A percentile compares a stretch with the other conserved stretches of the same genome.
Evolutionary conservation across 2,113 vertebrate species (phyloP).

Genomic region (Saguinus imperator): DNA sequence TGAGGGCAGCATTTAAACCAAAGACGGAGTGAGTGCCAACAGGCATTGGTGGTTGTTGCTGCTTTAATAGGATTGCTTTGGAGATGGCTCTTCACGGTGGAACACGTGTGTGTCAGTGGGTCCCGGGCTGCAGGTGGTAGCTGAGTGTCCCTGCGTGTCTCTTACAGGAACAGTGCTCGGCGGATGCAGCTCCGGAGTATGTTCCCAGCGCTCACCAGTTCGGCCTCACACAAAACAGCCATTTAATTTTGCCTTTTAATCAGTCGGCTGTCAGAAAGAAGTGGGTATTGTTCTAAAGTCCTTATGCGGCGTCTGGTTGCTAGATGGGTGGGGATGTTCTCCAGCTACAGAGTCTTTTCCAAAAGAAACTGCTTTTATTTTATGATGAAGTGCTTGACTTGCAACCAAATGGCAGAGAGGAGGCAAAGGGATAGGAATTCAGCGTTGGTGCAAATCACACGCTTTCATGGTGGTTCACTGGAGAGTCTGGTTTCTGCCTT

Average conservation of each 20-base stretch:
- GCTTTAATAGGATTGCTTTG: background rate
- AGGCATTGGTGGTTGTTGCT: background rate
- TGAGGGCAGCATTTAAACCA: rapidly evolving
- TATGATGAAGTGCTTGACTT: background rate
- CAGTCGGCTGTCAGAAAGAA: slow-evolving; percentile 88
- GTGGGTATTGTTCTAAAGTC: slow-evolving; percentile 79
- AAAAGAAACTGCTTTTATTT: background rate
- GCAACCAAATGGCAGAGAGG: background rate
- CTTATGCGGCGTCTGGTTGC: background rate
- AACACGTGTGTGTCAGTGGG: rapidly evolving
- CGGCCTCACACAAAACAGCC: slow-evolving; percentile 90
- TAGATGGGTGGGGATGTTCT: background rate
- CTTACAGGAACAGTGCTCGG: slow-evolving; percentile 84
- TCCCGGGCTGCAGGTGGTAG: rapidly evolving
- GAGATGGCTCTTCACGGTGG: background rate
- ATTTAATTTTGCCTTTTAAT: slow-evolving; percentile 89
- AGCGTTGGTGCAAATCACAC: background rate
- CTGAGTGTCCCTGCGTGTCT: background rate
- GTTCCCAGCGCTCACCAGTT: slow-evolving; percentile 88
- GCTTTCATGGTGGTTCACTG: rapidly evolving
- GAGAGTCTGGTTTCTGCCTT: background rate
- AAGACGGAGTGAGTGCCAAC: too few relatives aligned
- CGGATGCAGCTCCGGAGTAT: slow-evolving; percentile 73
- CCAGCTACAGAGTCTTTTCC: background rate
- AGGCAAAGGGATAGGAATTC: background rate